Evolutionary conservation across 1,140 invertebrate genomes (phyloP).

Genomic region (Dinothrombium tinctorium): DNA sequence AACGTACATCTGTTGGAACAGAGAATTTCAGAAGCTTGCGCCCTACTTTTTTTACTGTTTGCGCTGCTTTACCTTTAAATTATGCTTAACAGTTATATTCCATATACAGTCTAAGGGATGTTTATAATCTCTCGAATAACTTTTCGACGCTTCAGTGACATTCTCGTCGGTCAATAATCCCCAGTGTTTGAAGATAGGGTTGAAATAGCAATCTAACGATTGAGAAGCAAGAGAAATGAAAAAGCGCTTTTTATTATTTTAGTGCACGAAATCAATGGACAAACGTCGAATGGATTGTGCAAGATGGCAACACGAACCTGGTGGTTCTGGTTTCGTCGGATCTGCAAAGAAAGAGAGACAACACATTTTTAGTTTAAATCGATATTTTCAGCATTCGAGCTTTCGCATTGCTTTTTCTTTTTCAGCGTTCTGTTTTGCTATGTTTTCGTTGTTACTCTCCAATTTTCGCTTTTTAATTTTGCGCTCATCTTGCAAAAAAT

Average conservation of each 20-base stretch:
- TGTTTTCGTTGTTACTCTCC: too few relatives aligned
- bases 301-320: too few relatives aligned
- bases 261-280: not conserved
- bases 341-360: too few relatives aligned
- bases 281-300: not conserved
- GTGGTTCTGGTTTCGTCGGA: too few relatives aligned
- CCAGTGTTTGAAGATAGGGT: not conserved
- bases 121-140: conserved; percentile 26
- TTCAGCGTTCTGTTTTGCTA: too few relatives aligned
- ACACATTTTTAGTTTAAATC: too few relatives aligned
- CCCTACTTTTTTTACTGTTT: conserved; percentile 39
- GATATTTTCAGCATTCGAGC: too few relatives aligned
- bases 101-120: conserved; percentile 52
- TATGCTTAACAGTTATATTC: conserved; percentile 39
- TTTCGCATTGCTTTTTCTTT: too few relatives aligned
- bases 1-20: conserved; percentile 33
- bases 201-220: not conserved
- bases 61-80: too few relatives aligned
- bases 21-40: not conserved
- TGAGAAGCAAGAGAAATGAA: not conserved
- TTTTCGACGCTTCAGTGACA: conserved; percentile 18
- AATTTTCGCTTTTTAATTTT: too few relatives aligned
- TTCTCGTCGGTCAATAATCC: conserved; percentile 17
- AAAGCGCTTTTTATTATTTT: not conserved
- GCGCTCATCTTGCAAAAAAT: too few relatives aligned